Base-by-base conservation (phyloP, 2,113 vertebrate species). In the Tragelaphus strepsiceros region DNA sequence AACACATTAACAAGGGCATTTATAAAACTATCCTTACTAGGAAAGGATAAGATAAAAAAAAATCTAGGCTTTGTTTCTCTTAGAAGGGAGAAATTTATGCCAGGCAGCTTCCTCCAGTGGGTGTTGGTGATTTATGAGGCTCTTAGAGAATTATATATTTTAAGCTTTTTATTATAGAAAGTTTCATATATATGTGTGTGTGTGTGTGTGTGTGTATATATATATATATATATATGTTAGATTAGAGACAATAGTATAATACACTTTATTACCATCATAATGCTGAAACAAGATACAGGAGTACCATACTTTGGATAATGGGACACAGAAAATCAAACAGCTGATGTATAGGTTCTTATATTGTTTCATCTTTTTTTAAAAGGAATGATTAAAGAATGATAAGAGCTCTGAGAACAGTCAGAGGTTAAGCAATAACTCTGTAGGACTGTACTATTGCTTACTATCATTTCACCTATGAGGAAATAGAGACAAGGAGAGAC, bases 1-100 rank as follows among this genome's bases (percentile, higher is more conserved):
- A 90, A 81, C 26, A 51, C 88, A 81, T 97, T 92, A 97, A n/a
- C 91, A 97, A 97, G 97, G 97, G n/a, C 90, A 51, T 93, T 92
- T 97, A 32, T 87, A 93, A 97, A 97, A 90, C 35, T 58, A 87
- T 7, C 3, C 88, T 97, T 96, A 58, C 30, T 83, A 43, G 24
- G 90, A 93, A 96, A 86, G 5, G 43, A 1, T 56, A 74, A 95
- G 32, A 56, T 56, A 26, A 77, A 77, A 62, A 62, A 74, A 77
- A 43, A 64, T 21, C 12, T 12, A 61, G 46, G 54, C 24, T 92
- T 96, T 90, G 24, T 94, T 43, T 96, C 39, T 88, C 54, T 91
- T 78, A 51, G 7, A 88, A 51, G 51, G 64, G 28, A 83, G 13
- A 87, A 54, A 92, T 19, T 9, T 77, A 35, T 80, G 43, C 17